phyloP scores from a whole-genome alignment of 2,113 vertebrate species.

The Ageneiosus marmoratus region DNA sequence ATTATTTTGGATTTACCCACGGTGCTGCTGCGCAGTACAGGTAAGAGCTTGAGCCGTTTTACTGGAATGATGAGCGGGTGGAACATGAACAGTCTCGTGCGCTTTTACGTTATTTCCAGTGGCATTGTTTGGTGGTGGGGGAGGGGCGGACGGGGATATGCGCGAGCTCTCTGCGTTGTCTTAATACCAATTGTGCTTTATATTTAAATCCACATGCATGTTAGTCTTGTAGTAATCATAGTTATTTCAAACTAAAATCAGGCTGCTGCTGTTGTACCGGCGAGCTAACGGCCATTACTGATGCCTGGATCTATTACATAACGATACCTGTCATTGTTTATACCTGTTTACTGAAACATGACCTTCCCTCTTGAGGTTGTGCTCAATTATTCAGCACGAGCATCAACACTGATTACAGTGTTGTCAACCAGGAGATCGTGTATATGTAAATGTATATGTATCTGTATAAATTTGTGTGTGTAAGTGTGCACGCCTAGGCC shows the following conservation, averaged over 20 bases:
- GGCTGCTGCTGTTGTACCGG: too few relatives aligned
- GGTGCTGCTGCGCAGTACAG: constrained; percentile 95
- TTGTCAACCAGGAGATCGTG: background rate
- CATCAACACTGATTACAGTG: background rate
- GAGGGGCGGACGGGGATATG: constrained; percentile 55
- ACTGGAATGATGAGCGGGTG: background rate
- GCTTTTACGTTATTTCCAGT: background rate
- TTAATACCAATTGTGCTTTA: background rate
- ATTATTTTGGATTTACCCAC: constrained; percentile 98
- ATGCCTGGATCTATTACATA: background rate
- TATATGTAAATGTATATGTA: background rate
- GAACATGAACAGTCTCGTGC: background rate
- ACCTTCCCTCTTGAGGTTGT: background rate
- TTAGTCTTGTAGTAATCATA: too few relatives aligned
- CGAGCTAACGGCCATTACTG: background rate
- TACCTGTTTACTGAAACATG: constrained; percentile 5
- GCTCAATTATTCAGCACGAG: background rate
- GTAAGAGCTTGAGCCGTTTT: constrained; percentile 66
- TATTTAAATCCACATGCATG: background rate
- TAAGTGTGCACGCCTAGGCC: background rate
- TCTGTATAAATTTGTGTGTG: background rate
- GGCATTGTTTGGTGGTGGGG: constrained; percentile 64
- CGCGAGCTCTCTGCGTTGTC: background rate
- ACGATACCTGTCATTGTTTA: background rate
- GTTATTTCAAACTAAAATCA: too few relatives aligned